Evolutionary conservation across 2,888 invertebrate species (phyloP).

Genomic region (Leptopilina drosophilae): DNA sequence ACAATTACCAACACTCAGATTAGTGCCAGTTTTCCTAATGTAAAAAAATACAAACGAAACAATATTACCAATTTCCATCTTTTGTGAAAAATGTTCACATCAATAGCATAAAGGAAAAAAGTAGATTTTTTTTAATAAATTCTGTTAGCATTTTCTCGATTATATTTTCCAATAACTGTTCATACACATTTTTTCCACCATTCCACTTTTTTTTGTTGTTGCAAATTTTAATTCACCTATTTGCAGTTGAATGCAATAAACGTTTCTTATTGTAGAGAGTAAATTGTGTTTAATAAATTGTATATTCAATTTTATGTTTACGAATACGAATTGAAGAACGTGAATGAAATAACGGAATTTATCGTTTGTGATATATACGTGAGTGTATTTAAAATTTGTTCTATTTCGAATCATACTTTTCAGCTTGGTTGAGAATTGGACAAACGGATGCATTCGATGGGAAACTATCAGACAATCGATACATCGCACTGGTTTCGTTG

Average conservation of each 20-base stretch:
- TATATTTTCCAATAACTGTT: neutral
- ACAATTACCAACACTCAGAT: too few species aligned
- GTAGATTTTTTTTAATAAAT: too few species aligned
- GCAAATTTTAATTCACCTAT: neutral
- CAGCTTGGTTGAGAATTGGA: slow-evolving; percentile 54
- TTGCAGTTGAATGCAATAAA: neutral
- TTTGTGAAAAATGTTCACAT: too few species aligned
- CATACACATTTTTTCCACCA: too few species aligned
- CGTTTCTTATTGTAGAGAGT: neutral
- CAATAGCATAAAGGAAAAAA: too few species aligned
- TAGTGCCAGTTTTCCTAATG: too few species aligned
- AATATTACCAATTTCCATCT: too few species aligned
- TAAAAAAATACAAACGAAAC: too few species aligned
- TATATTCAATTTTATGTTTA: neutral
- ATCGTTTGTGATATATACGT: slow-evolving; percentile 1
- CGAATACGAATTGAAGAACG: slow-evolving; percentile 6
- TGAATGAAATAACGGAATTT: slow-evolving; percentile 29
- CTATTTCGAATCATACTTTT: slow-evolving; percentile 52
- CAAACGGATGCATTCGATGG: slow-evolving; percentile 67
- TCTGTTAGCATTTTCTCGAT: too few species aligned
- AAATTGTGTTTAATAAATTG: slow-evolving; percentile 19
- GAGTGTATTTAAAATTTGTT: slow-evolving; percentile 14
- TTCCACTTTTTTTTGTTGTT: neutral
- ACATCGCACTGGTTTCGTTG: slow-evolving; percentile 69
- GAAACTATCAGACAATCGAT: slow-evolving; percentile 74